These are phyloP conservation scores for Etheostoma nigrum DNA, from an alignment of 2,797 vertebrate genomes.

Conservation along the genomic window DNA sequence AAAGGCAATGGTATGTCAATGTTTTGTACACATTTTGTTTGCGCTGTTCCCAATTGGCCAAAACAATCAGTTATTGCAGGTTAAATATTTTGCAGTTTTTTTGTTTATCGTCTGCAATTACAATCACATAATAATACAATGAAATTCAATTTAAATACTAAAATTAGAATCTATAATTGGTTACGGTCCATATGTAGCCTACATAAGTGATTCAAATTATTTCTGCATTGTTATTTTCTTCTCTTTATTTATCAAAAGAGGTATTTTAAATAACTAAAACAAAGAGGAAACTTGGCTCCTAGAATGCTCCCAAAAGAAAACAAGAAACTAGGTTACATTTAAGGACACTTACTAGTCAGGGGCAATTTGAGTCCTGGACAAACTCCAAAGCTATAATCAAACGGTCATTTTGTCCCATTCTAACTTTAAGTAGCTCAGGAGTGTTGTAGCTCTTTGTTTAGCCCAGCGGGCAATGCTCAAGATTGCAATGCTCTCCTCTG, in stretches of 20 bases:
- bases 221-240: background rate
- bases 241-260: background rate
- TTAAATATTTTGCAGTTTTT: too few relatives aligned
- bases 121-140: background rate
- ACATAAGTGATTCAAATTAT: background rate
- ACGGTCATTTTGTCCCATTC: slow-evolving; percentile 26
- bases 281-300: background rate
- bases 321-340: slow-evolving; percentile 5
- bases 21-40: too few relatives aligned
- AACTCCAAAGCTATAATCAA: background rate
- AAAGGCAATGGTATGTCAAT: too few relatives aligned
- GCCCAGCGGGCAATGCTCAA: slow-evolving; percentile 40
- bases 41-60: too few relatives aligned
- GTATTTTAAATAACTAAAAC: background rate
- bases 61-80: too few relatives aligned
- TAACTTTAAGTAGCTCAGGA: slow-evolving; percentile 27
- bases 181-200: background rate
- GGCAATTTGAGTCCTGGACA: background rate
- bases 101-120: background rate
- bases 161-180: background rate
- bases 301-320: background rate
- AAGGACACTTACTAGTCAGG: background rate
- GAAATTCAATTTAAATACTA: background rate
- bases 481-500: slow-evolving; percentile 29
- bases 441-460: slow-evolving; percentile 43